Base-by-base conservation (phyloP, 2,888 invertebrate species). In the Eupithecia exiguata region DNA sequence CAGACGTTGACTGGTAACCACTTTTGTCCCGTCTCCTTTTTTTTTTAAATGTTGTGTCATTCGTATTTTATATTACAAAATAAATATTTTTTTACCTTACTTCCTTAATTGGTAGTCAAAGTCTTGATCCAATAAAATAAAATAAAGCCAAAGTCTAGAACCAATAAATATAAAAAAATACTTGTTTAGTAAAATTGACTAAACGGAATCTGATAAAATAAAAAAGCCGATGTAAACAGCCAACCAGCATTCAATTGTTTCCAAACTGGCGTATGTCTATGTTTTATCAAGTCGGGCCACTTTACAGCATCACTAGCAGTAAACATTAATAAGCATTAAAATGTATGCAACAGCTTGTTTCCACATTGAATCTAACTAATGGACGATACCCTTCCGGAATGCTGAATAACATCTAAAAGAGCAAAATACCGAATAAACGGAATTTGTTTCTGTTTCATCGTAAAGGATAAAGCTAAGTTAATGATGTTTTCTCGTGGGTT, bases 401-500 rank as follows among this genome's bases (percentile, higher is more conserved):
- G 25, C 14, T 18, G 35, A 65, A 66, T 65, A 61, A 70, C 62
- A 49, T 69, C 43, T 69, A 35, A 18, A 70, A 63, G 58, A 81
- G 77, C 78, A 65, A 79, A 79, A 81, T 75, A 77, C 65, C 68
- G 40, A 68, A 63, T 75, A 49, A 80, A 82, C 79, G 79, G 70
- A 72, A 79, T 80, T 82, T 40, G 67, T 62, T 74, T 78, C 81
- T 84, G 79, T 81, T 82, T 77, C 80, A 74, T 76, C 77, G 74
- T 70, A 71, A 76, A 79, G 79, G 79, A 81, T 82, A 84, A 80
- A 78, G 69, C 68, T 62, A 75, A 80, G 81, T 84, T 84, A 84
- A 84, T 79, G 81, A 79, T 70, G 77, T 75, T 77, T 76, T 78
- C 74, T 78, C 70, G 75, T 77, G 74, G 67, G 69, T 65, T 63